These are phyloP conservation scores for Yponomeuta malinellus DNA, from an alignment of 2,888 invertebrate genomes.

Conservation along the genomic window DNA sequence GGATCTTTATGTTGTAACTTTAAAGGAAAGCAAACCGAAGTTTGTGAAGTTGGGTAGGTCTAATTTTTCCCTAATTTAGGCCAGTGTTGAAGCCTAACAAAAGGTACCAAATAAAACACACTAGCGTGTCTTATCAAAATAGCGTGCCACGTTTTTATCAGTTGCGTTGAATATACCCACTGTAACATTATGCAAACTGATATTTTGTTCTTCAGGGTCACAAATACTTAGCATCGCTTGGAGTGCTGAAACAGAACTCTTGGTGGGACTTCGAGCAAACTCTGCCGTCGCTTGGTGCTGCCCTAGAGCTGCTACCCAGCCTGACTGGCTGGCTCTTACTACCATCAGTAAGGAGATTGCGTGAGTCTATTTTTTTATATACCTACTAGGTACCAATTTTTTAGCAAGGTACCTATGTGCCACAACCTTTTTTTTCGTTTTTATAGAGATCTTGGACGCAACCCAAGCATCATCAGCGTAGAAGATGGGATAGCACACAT, in stretches of 20 bases:
- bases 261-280: slow-evolving; percentile 62
- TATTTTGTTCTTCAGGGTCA: slow-evolving; percentile 38
- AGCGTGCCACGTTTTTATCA: too few species aligned
- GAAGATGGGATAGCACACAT: slow-evolving; percentile 90
- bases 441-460: slow-evolving; percentile 89
- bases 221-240: slow-evolving; percentile 64
- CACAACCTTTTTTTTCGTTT: not conserved
- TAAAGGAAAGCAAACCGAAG: slow-evolving; percentile 79
- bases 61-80: not conserved
- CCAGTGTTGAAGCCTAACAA: not conserved
- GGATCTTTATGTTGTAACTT: slow-evolving; percentile 88
- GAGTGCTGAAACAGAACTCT: slow-evolving; percentile 63
- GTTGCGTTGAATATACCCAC: too few species aligned
- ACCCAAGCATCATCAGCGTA: slow-evolving; percentile 87
- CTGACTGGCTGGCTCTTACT: slow-evolving; percentile 60
- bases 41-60: slow-evolving; percentile 82
- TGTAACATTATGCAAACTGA: too few species aligned
- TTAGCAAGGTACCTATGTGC: not conserved
- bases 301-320: slow-evolving; percentile 54
- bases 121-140: too few species aligned
- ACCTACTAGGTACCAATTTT: not conserved
- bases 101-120: too few species aligned
- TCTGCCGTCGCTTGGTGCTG: slow-evolving; percentile 68
- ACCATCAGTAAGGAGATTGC: slow-evolving; percentile 61
- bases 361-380: slow-evolving; percentile 33